Evolutionary conservation across 2,797 vertebrate genomes (phyloP).

Genomic region (Betta splendens): DNA sequence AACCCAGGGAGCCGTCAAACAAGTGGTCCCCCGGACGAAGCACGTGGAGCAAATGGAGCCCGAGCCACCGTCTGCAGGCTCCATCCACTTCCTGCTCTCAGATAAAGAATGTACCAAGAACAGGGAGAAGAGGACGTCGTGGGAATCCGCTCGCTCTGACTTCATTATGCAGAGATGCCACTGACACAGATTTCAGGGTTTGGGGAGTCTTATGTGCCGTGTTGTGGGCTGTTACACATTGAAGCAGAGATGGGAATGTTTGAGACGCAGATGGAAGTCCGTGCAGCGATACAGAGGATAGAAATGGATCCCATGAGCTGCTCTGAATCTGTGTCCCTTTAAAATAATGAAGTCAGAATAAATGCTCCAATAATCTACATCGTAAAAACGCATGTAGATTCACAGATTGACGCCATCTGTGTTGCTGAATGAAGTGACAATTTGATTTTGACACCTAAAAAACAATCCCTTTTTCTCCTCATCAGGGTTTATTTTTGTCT

Average conservation of each 20-base stretch:
- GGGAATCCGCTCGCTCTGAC: conserved; percentile 44
- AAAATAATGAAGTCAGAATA: not conserved
- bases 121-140: conserved; percentile 30
- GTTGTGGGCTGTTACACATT: conserved; percentile 5
- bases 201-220: conserved; percentile 30
- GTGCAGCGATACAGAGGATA: too few relatives aligned
- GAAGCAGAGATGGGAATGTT: not conserved
- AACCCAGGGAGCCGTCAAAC: conserved; percentile 18
- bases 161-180: conserved; percentile 61
- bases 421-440: too few relatives aligned
- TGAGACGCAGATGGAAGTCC: conserved; percentile 5
- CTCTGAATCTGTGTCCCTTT: not conserved
- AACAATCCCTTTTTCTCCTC: too few relatives aligned
- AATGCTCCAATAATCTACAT: not conserved
- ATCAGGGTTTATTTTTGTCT: too few relatives aligned
- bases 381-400: too few relatives aligned
- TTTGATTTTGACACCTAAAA: too few relatives aligned
- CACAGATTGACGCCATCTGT: too few relatives aligned
- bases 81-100: conserved; percentile 13
- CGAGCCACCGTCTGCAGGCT: too few relatives aligned
- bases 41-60: conserved; percentile 7
- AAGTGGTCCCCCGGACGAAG: conserved; percentile 19
- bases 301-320: conserved; percentile 7
- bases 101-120: conserved; percentile 63
- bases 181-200: conserved; percentile 63